Evolutionary conservation across 2,888 invertebrate species (phyloP).

Genomic region (Meghimatium bilineatum): DNA sequence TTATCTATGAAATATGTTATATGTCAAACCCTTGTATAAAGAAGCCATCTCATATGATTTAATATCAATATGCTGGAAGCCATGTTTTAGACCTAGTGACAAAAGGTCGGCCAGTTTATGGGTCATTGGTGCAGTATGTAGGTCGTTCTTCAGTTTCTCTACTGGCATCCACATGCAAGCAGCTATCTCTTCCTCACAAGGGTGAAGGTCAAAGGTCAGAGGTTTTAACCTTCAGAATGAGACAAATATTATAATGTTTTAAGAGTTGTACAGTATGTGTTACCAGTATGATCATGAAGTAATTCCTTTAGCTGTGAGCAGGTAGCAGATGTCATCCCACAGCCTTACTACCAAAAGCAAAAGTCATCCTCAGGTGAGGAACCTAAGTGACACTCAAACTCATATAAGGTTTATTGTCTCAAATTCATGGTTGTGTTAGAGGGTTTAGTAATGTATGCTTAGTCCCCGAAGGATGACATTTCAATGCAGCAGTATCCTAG

Average conservation of each 20-base stretch:
- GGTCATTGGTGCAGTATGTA: slow-evolving; percentile 63
- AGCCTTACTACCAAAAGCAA: too few species aligned
- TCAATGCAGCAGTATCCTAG: too few species aligned
- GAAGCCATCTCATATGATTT: slow-evolving; percentile 64
- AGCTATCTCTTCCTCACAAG: slow-evolving; percentile 69
- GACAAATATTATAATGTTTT: background rate
- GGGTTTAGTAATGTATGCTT: too few species aligned
- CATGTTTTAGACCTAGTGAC: slow-evolving; percentile 62
- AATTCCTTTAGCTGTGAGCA: too few species aligned
- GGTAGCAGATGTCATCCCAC: too few species aligned
- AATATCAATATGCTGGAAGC: slow-evolving; percentile 69
- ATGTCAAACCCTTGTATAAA: slow-evolving; percentile 66
- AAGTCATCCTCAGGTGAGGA: too few species aligned
- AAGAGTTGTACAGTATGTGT: background rate
- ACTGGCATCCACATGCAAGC: slow-evolving; percentile 72
- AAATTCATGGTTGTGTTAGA: too few species aligned
- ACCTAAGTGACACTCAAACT: too few species aligned
- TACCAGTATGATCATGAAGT: background rate
- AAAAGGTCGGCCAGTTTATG: slow-evolving; percentile 59
- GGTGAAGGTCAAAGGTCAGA: slow-evolving; percentile 66
- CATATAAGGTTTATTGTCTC: too few species aligned
- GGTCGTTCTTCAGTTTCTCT: slow-evolving; percentile 57
- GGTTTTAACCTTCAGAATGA: slow-evolving; percentile 59
- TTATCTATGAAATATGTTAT: slow-evolving; percentile 60
- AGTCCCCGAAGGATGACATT: too few species aligned